Base-by-base conservation (phyloP, 2,113 vertebrate species). In the Pterocles gutturalis region DNA sequence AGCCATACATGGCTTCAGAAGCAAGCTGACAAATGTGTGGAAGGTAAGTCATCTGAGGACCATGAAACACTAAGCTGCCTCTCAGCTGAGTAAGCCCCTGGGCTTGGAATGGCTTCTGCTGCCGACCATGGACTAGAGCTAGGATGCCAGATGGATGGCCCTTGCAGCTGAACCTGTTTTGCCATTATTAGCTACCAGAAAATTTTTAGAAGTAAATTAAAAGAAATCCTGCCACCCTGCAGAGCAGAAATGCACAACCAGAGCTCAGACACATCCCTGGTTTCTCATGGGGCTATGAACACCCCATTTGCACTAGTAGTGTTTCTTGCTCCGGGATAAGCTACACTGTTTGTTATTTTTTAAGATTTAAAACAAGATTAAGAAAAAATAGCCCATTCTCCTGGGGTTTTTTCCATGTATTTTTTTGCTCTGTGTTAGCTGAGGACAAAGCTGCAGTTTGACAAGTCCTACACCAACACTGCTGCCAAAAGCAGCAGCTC, bases 401-500 rank as follows among this genome's bases (percentile, higher is more conserved):
- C 28, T 38, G 24, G 25, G 25, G 51, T 53, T 34, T 60, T 92
- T 77, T 19, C 45, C 49, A 61, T 31, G 28, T 60, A 58, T 89
- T 87, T 90, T 92, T 53, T 78, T 46, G 11, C 70, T 81, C n/a
- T 3, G 0, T 75, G 83, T 80, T 83, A 88, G 34, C 49, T 67
- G 64, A 77, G 55, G 48, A 83, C 83, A 84, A 86, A 84, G 60
- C 60, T 48, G n/a, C 51, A 61, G 11, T 81, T 91, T 57, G 64
- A 89, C 54, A 91, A 90, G 46, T 46, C 20, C n/a, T 65, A 22
- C 0, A 0, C 54, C 71, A 93, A 83, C 36, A 46, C 28, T 43
- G 17, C 83, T 86, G 86, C 58, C 94, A 90, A 92, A 84, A 86
- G 71, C 79, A 88, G 79, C 46, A 75, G 76, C 60, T 93, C 87